phyloP scores from a whole-genome alignment of 2,888 invertebrate genomes.

The Cabera pusaria region DNA sequence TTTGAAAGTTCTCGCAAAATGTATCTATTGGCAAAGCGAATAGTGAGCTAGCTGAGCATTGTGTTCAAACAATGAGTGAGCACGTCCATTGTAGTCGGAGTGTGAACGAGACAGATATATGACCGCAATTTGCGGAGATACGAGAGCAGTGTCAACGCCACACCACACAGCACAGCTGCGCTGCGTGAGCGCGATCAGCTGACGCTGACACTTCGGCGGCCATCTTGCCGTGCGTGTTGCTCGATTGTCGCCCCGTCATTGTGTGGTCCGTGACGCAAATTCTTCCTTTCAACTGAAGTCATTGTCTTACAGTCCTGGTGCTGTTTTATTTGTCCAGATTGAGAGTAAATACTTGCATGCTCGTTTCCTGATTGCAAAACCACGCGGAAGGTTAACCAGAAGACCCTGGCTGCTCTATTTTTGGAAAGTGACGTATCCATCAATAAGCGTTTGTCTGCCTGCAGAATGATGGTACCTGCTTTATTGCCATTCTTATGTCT shows the following conservation, averaged over 20 bases:
- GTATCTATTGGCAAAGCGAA: slow-evolving; percentile 37
- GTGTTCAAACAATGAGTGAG: slow-evolving; percentile 62
- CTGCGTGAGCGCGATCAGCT: slow-evolving; percentile 79
- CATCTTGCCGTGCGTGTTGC: slow-evolving; percentile 73
- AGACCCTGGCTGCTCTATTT: slow-evolving; percentile 76
- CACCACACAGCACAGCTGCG: slow-evolving; percentile 58
- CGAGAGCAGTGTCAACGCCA: slow-evolving; percentile 32
- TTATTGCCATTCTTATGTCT: slow-evolving; percentile 39
- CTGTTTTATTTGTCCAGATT: slow-evolving; percentile 41
- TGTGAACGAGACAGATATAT: slow-evolving; percentile 69
- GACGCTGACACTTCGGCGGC: slow-evolving; percentile 67
- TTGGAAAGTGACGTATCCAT: slow-evolving; percentile 67
- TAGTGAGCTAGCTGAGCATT: slow-evolving; percentile 42
- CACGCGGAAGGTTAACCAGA: slow-evolving; percentile 60
- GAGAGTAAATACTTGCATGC: slow-evolving; percentile 31
- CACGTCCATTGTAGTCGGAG: slow-evolving; percentile 58
- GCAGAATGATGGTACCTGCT: slow-evolving; percentile 25
- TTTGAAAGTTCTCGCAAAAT: slow-evolving; percentile 28
- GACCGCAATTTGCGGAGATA: slow-evolving; percentile 36
- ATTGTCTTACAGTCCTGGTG: slow-evolving; percentile 59
- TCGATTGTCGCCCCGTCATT: slow-evolving; percentile 73
- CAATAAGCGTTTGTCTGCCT: slow-evolving; percentile 40
- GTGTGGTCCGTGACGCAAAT: slow-evolving; percentile 67
- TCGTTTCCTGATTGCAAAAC: slow-evolving; percentile 56
- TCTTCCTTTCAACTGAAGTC: slow-evolving; percentile 68